A percentile compares a stretch with the other conserved stretches of the same genome.
These are phyloP conservation scores for Ectemnius cavifrons DNA, from an alignment of 2,888 invertebrate genomes.

Conservation along the genomic window DNA sequence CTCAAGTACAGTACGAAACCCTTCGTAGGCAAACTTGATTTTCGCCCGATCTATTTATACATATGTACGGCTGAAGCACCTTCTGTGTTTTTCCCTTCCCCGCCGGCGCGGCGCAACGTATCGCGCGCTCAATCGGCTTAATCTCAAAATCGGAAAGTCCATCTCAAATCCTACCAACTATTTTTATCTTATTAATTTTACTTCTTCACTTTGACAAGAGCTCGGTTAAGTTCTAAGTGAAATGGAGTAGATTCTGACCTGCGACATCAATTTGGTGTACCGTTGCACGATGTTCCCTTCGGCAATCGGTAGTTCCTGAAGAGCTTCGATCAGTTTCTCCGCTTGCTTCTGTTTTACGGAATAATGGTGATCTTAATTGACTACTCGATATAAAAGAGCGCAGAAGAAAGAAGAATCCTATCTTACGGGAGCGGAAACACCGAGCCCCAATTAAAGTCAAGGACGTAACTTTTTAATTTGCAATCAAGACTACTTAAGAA, in stretches of 20 bases:
- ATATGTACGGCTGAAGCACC: background rate
- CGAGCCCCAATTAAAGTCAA: background rate
- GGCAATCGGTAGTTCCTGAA: conserved; percentile 41
- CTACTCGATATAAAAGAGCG: background rate
- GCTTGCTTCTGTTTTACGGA: conserved; percentile 23
- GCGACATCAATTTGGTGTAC: background rate
- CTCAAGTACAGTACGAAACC: background rate
- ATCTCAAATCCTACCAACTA: too few species aligned
- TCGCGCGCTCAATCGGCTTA: too few species aligned
- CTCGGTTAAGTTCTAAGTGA: too few species aligned
- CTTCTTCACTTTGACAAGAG: too few species aligned
- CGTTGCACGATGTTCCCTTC: conserved; percentile 22
- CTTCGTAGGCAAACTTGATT: too few species aligned
- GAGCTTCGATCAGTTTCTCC: conserved; percentile 27
- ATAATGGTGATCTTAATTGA: background rate
- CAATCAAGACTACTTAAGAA: conserved; percentile 12
- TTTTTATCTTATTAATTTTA: too few species aligned
- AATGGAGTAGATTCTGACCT: conserved; percentile 32
- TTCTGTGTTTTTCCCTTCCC: background rate
- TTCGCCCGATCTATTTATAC: background rate
- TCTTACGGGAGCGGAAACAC: background rate
- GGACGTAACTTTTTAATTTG: conserved; percentile 23
- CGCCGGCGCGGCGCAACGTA: too few species aligned
- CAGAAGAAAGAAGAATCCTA: background rate
- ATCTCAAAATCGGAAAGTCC: too few species aligned